Conservation (phyloP, 2,113 vertebrate genomes). For the Sylvia atricapilla region DNA sequence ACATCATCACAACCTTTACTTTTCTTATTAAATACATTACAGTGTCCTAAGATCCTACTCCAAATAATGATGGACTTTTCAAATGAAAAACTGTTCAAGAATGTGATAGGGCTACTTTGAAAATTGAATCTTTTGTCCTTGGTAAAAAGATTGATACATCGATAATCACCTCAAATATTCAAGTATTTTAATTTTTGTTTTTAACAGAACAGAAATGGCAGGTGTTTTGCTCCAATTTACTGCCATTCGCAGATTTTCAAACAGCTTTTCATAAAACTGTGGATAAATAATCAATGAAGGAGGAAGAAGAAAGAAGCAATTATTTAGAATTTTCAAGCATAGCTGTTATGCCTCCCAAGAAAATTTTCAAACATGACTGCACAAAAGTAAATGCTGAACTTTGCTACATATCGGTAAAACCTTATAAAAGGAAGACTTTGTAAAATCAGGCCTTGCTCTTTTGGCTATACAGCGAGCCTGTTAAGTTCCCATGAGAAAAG, state of each 20-base stretch:
- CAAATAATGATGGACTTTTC: background rate
- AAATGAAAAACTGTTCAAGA: background rate
- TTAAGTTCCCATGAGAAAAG: background rate
- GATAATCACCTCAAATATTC: background rate
- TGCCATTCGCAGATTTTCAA: background rate
- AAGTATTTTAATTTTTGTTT: background rate
- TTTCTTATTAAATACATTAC: background rate
- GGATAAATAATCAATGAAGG: background rate
- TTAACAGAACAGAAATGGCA: background rate
- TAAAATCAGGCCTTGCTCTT: background rate
- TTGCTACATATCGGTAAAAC: background rate
- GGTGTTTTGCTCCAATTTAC: background rate
- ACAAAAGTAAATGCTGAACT: background rate
- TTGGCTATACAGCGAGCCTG: background rate
- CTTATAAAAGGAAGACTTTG: background rate
- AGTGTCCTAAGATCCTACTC: background rate
- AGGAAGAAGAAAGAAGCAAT: background rate
- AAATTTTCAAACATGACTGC: background rate
- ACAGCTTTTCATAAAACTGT: background rate
- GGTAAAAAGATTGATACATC: background rate
- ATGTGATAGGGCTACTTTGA: background rate
- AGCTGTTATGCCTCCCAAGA: background rate
- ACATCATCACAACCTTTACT: background rate
- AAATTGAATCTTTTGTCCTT: background rate
- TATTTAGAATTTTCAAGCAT: background rate